Evolutionary conservation across 2,113 vertebrate species (phyloP).

Genomic region (Acanthochromis polyacanthus): DNA sequence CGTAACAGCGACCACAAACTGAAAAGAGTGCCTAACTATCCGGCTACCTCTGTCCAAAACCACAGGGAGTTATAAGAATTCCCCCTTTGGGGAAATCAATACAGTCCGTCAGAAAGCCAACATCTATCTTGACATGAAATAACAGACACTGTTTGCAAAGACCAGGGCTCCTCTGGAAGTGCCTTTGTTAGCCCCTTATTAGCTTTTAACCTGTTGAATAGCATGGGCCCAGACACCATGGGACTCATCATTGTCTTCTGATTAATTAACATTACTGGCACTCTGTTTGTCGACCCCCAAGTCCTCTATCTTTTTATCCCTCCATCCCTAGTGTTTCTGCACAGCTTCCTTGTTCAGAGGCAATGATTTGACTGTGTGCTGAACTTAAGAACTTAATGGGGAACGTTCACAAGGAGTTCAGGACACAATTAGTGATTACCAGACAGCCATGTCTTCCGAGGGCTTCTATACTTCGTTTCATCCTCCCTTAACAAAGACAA

Average conservation of each 20-base stretch:
- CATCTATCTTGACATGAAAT: constrained; percentile 58
- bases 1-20: not conserved
- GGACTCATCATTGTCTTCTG: constrained; percentile 73
- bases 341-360: constrained; percentile 57
- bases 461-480: constrained; percentile 71
- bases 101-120: constrained; percentile 15
- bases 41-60: not conserved
- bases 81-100: constrained; percentile 39
- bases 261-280: constrained; percentile 75
- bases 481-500: constrained; percentile 75
- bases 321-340: constrained; percentile 39
- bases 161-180: constrained; percentile 31
- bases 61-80: constrained; percentile 5
- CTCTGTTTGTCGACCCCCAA: constrained; percentile 67
- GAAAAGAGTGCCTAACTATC: not conserved
- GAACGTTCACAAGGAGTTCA: constrained; percentile 75
- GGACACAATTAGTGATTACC: constrained; percentile 83
- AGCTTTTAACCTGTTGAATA: constrained; percentile 58
- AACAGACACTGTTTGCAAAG: constrained; percentile 51
- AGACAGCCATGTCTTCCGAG: constrained; percentile 74
- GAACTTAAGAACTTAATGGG: constrained; percentile 78
- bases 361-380: constrained; percentile 50
- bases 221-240: constrained; percentile 24
- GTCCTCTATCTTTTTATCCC: constrained; percentile 39
- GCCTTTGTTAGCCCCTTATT: constrained; percentile 54